Evolutionary conservation across 2,797 vertebrate species (phyloP).

Genomic region (Eulemur coronatus): DNA sequence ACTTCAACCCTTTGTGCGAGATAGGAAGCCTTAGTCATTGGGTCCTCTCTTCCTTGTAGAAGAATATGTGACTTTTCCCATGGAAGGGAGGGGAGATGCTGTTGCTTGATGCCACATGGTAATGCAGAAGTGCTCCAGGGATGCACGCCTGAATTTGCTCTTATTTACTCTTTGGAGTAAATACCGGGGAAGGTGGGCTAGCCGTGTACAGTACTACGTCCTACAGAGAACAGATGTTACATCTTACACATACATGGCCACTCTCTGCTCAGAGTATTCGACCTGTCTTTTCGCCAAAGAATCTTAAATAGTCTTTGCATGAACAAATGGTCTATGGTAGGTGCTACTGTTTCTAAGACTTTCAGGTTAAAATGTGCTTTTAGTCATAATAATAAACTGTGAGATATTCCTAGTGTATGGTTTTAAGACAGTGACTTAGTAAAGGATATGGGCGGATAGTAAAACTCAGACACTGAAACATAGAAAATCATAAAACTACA

Average conservation of each 20-base stretch:
- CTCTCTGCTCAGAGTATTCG: background rate
- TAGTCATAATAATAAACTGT: background rate
- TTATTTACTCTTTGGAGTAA: background rate
- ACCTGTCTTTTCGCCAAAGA: background rate
- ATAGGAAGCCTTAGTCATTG: background rate
- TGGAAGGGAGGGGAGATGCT: background rate
- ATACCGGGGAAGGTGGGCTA: background rate
- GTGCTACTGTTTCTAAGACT: background rate
- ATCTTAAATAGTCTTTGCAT: background rate
- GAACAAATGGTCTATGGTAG: background rate
- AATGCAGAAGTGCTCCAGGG: background rate
- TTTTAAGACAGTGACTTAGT: background rate
- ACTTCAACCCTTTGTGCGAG: background rate
- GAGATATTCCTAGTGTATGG: background rate
- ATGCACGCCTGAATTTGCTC: background rate
- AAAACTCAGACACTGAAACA: background rate
- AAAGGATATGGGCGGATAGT: background rate
- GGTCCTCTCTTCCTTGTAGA: background rate
- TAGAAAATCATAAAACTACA: background rate
- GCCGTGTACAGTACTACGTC: accelerated
- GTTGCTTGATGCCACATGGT: background rate
- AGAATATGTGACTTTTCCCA: background rate
- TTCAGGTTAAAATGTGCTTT: background rate
- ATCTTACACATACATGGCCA: accelerated
- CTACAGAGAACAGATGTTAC: background rate